Evolutionary conservation across 2,888 invertebrate species (phyloP), one percentile per base, ranked within the genome.

Genomic region (Lasiommata megera): DNA sequence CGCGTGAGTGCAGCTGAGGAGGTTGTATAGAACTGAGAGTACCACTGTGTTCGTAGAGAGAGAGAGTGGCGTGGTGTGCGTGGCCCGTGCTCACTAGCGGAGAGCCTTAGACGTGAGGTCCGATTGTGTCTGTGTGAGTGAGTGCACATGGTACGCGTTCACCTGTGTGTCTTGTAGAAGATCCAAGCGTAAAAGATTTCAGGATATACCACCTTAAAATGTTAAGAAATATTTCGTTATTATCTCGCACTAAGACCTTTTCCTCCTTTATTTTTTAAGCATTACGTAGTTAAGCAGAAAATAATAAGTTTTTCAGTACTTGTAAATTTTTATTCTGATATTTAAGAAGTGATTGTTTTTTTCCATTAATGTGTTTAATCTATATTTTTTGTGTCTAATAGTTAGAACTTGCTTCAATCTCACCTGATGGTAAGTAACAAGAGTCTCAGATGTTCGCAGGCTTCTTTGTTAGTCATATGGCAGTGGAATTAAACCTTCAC

Each of bases 1-100:
- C 88, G 90, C 88, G 89, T 89, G 90, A 90, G 90, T 90, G 90
- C 88, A 88, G 86, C 81, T 84, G 84, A 85, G 79, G 90, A 90
- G 88, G 89, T 86, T 85, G 85, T 88, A 79, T 89, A 79, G 82
- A 75, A 88, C 88, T 89, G 88, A 87, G 88, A 86, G 89, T 87
- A 83, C 81, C 81, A 76, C 75, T 87, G 88, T 88, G 87, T 85
- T 81, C 74, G 87, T 88, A 80, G 76, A 73, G 76, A 82, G 76
- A 82, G 59, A 82, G 80, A 77, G 74, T 67, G 63, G 67, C 64
- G 67, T 67, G 71, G 88, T 88, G 88, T 88, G 88, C 75, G 87
- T 84, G 41, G n/a, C 12, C 31, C 3, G 48, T 50, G 38, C 40
- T n/a, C 41, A 52, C 41, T 78, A 67, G 68, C 68, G 62, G 65